These are phyloP conservation scores for Dendroctonus valens DNA, from an alignment of 1,140 invertebrate species.

Conservation along the genomic window DNA sequence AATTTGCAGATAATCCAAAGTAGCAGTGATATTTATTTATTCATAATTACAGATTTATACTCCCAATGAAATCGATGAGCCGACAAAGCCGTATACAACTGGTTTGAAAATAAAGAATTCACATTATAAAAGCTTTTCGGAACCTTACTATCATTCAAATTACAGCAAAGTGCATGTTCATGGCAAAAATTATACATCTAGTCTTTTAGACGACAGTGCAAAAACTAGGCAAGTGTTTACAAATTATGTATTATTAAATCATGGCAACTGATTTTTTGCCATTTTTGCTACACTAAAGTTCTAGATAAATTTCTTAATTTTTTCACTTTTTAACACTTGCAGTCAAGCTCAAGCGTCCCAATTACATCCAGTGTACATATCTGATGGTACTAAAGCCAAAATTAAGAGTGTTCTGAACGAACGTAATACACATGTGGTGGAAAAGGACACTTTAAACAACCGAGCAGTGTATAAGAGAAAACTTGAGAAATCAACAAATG, in stretches of 20 bases:
- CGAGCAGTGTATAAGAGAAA: slow-evolving; percentile 29
- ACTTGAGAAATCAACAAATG: slow-evolving; percentile 20
- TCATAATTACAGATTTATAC: slow-evolving; percentile 17
- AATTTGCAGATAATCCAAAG: background rate
- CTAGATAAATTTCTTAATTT: background rate
- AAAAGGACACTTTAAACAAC: slow-evolving; percentile 28
- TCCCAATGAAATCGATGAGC: slow-evolving; percentile 7
- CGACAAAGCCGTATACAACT: slow-evolving; percentile 11
- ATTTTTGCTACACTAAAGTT: background rate
- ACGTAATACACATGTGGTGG: slow-evolving; percentile 24
- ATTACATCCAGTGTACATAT: slow-evolving; percentile 23
- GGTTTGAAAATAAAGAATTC: slow-evolving; percentile 27
- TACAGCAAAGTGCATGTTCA: slow-evolving; percentile 40
- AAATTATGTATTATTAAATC: background rate
- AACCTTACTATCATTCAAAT: slow-evolving; percentile 35
- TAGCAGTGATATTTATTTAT: background rate
- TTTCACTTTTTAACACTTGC: background rate
- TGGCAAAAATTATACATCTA: slow-evolving; percentile 32
- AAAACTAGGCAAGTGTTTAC: slow-evolving; percentile 10
- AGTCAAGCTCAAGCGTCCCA: slow-evolving; percentile 8
- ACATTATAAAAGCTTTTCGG: slow-evolving; percentile 19
- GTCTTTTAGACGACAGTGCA: slow-evolving; percentile 10
- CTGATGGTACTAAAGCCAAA: slow-evolving; percentile 17
- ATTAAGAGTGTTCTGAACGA: slow-evolving; percentile 26
- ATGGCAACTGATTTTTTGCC: background rate